Evolutionary conservation across 2,113 vertebrate species (phyloP).

Genomic region (Brachirus orientalis): DNA sequence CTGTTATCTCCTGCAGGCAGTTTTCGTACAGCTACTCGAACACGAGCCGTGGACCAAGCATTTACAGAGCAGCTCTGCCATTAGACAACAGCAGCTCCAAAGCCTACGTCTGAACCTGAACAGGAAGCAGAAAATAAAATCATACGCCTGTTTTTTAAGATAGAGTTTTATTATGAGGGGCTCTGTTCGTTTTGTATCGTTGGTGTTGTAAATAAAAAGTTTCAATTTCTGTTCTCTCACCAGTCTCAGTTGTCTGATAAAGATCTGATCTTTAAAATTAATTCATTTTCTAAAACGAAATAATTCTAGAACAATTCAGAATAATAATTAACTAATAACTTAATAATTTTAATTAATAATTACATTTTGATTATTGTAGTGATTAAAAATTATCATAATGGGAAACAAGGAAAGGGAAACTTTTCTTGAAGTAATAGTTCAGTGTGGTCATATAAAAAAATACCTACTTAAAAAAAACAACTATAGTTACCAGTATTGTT

Average conservation of each 20-base stretch:
- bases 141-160: not conserved
- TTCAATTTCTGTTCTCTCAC: not conserved
- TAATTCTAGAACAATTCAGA: too few species aligned
- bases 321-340: too few species aligned
- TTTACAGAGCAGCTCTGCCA: slow-evolving; percentile 64
- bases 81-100: slow-evolving; percentile 57
- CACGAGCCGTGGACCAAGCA: slow-evolving; percentile 42
- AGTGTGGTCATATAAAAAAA: too few species aligned
- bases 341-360: too few species aligned
- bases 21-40: slow-evolving; percentile 62
- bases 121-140: not conserved
- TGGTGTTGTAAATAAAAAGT: slow-evolving; percentile 18
- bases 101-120: slow-evolving; percentile 68
- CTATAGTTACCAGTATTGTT: too few species aligned
- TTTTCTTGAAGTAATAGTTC: too few species aligned
- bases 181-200: not conserved
- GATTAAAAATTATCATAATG: too few species aligned
- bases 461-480: too few species aligned
- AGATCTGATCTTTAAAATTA: too few species aligned
- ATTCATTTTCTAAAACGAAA: too few species aligned
- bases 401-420: too few species aligned
- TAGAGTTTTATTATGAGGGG: not conserved
- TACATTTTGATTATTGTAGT: too few species aligned
- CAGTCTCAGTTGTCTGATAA: not conserved
- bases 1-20: slow-evolving; percentile 47